A percentile compares a stretch with the other conserved stretches of the same genome.
phyloP scores from a whole-genome alignment of 2,888 invertebrate species.

The Altica lythri region DNA sequence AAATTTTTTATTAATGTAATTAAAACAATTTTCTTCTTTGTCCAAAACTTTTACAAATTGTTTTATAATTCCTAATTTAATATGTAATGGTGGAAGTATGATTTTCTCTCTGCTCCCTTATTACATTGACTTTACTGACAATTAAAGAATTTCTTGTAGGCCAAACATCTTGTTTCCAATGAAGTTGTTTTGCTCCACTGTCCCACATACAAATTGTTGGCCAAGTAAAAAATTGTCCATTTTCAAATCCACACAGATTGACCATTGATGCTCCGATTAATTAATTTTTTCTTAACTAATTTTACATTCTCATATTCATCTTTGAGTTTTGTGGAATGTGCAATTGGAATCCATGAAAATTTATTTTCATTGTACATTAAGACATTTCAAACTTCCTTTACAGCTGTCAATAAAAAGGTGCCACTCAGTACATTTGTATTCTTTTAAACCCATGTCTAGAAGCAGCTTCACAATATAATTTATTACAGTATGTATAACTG shows the following conservation, averaged over 20 bases:
- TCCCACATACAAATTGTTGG: neutral
- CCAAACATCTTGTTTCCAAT: neutral
- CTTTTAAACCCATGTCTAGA: neutral
- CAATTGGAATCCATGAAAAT: no score
- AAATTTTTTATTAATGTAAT: neutral
- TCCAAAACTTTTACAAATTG: no score
- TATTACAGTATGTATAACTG: no score
- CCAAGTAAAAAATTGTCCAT: no score
- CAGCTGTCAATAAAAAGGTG: neutral
- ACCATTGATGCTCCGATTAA: slow-evolving; percentile 1
- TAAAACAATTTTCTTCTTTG: no score
- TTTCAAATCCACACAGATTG: neutral
- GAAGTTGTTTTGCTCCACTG: slow-evolving; percentile 5
- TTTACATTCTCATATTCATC: neutral
- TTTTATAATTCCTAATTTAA: no score
- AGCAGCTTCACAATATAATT: neutral
- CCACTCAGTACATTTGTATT: no score
- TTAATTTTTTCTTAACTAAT: slow-evolving; percentile 1
- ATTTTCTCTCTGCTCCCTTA: neutral
- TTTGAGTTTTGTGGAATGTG: no score
- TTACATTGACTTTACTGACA: neutral
- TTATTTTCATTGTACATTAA: slow-evolving; percentile 1
- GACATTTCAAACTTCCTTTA: neutral
- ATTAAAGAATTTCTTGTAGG: neutral
- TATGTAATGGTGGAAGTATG: neutral